Base-by-base conservation (phyloP, 2,113 vertebrate species). In the Porphyrio hochstetteri region DNA sequence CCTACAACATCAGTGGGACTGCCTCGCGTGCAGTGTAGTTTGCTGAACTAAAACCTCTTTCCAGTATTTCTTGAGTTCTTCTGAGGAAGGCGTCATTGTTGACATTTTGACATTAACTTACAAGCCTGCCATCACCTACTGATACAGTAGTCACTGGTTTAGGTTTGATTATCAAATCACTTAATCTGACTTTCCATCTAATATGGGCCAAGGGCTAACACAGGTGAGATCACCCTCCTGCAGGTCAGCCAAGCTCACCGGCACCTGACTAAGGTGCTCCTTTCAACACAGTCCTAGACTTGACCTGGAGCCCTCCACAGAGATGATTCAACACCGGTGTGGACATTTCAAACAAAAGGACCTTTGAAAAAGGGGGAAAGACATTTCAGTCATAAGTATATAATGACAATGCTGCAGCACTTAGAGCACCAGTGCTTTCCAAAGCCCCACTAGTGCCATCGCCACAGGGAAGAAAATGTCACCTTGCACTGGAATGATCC, bases 1-100 rank as follows among this genome's bases (percentile, higher is more conserved):
- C 10, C 18, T 36, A 25, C 0, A 0, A 12, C 53, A 28, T 64
- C 35, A 50, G 52, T 24, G 36, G 20, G 16, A 53, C 19, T 68
- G 10, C 20, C 67, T 88, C 42, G 44, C 0, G 0, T 38, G 46
- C 16, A 53, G 25, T 53, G 24, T 16, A 31, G 3, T 75, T 76
- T 82, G 33, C 59, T 13, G 13, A 56, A 80, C 33, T 63, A 57
- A 78, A 57, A 65, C 18, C 8, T 74, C 31, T 53, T 81, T 20
- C 36, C 46, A 44, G 0, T 28, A 61, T 82, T 91, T 77, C 57
- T 38, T 79, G 12, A 79, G 57, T 46, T 57, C 27, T 42, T 93
- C 55, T n/a, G 31, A 83, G 35, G 63, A 53, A 52, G 25, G n/a
- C 8, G 24, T 68, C 5, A 59, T 38, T 50, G 35, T 50, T 74